Evolutionary conservation across 2,113 vertebrate genomes (phyloP).

Genomic region (Castor canadensis): DNA sequence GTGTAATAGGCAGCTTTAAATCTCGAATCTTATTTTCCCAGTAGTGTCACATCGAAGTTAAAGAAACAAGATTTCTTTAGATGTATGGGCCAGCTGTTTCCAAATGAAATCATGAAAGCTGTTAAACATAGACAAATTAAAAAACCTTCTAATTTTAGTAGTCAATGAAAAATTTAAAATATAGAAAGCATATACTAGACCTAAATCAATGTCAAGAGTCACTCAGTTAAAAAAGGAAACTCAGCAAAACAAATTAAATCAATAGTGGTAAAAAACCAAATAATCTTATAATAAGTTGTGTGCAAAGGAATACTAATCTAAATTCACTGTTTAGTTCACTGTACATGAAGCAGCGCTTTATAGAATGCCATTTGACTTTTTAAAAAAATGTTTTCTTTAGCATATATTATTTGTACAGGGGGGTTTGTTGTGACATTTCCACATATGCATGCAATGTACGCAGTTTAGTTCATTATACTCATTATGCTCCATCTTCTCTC

Average conservation of each 20-base stretch:
- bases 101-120: constrained; percentile 27
- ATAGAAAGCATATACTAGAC: neutral
- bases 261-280: neutral
- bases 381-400: too few relatives aligned
- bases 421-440: too few relatives aligned
- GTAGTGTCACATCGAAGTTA: neutral
- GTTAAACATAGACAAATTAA: neutral
- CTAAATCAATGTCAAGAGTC: neutral
- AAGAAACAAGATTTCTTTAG: neutral
- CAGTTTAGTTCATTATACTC: too few relatives aligned
- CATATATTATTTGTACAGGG: too few relatives aligned
- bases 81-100: neutral
- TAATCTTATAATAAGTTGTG: neutral
- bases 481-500: too few relatives aligned
- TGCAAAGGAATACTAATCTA: neutral
- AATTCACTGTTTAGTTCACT: neutral
- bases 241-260: constrained; percentile 12
- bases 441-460: too few relatives aligned
- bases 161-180: neutral
- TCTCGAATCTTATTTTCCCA: neutral
- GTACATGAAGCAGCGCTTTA: neutral
- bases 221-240: constrained; percentile 22
- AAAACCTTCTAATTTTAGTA: neutral
- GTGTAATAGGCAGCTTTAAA: neutral
- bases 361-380: neutral